These are phyloP conservation scores for Doryteuthis pealeii DNA, from an alignment of 1,140 invertebrate species.

Conservation along the genomic window DNA sequence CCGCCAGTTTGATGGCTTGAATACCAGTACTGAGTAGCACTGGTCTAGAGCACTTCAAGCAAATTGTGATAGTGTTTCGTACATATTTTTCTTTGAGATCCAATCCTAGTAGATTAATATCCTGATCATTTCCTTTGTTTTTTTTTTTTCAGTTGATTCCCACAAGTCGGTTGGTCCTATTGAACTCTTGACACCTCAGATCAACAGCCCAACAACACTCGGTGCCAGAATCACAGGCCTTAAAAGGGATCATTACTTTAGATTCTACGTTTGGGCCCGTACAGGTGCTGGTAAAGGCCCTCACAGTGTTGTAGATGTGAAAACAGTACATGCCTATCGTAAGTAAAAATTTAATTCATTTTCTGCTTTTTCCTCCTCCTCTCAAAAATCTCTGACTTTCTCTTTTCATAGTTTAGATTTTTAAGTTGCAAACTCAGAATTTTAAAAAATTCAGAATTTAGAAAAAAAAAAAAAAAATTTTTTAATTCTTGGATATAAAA, in stretches of 20 bases:
- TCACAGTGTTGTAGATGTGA: constrained; percentile 17
- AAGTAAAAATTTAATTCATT: too few relatives aligned
- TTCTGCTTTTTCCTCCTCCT: not conserved
- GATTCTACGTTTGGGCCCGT: constrained; percentile 51
- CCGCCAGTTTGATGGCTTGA: too few relatives aligned
- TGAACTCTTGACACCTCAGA: constrained; percentile 40
- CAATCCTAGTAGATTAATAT: too few relatives aligned
- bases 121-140: not conserved
- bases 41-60: too few relatives aligned
- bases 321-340: constrained; percentile 5
- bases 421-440: too few relatives aligned
- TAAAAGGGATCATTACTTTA: constrained; percentile 38
- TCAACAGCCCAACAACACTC: constrained; percentile 42
- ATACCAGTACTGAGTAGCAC: too few relatives aligned
- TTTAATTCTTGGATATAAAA: too few relatives aligned
- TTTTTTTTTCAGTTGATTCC: not conserved
- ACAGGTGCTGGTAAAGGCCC: constrained; percentile 41
- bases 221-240: constrained; percentile 48
- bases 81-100: too few relatives aligned
- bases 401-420: too few relatives aligned
- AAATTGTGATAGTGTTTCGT: not conserved
- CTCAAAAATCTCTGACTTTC: too few relatives aligned
- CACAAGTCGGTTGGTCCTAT: constrained; percentile 24
- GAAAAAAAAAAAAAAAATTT: too few relatives aligned
- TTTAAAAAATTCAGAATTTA: too few relatives aligned